Evolutionary conservation across 2,888 invertebrate genomes (phyloP).

Genomic region (Macaria liturata): DNA sequence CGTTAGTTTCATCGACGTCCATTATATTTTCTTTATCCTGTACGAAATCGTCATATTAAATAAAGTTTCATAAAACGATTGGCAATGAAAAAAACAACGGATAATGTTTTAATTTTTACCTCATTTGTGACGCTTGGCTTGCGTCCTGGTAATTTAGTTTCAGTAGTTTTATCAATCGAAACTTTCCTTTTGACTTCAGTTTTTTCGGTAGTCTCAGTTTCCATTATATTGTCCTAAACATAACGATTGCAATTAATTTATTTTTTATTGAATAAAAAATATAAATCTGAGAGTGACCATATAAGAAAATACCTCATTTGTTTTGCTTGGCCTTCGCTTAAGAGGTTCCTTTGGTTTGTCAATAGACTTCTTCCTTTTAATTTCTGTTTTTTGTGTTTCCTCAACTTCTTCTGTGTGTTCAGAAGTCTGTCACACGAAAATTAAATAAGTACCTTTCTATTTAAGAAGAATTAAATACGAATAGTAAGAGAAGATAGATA

Average conservation of each 20-base stretch:
- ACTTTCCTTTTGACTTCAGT: constrained; percentile 44
- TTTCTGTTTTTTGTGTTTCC: constrained; percentile 46
- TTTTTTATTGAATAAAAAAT: neutral
- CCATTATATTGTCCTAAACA: constrained; percentile 40
- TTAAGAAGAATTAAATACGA: too few relatives aligned
- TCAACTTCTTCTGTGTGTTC: constrained; percentile 41
- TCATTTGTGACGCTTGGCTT: constrained; percentile 44
- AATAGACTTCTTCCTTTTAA: constrained; percentile 43
- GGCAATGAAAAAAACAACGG: neutral
- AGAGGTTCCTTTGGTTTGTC: constrained; percentile 47
- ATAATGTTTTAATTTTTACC: constrained; percentile 31
- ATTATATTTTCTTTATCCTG: constrained; percentile 42
- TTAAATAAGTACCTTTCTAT: neutral
- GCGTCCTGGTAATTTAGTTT: constrained; percentile 36
- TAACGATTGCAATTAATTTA: neutral
- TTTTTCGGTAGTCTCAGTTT: constrained; percentile 37
- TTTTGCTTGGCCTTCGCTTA: constrained; percentile 47
- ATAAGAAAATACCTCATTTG: constrained; percentile 44
- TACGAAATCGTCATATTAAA: constrained; percentile 12
- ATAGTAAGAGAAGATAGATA: too few relatives aligned
- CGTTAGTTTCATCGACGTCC: constrained; percentile 29
- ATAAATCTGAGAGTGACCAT: neutral
- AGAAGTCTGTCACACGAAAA: constrained; percentile 43
- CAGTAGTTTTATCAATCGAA: constrained; percentile 40
- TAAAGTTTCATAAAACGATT: neutral